Evolutionary conservation across 2,888 invertebrate species (phyloP), one percentile per base, ranked within the genome.

Genomic region (Agelastica alni): DNA sequence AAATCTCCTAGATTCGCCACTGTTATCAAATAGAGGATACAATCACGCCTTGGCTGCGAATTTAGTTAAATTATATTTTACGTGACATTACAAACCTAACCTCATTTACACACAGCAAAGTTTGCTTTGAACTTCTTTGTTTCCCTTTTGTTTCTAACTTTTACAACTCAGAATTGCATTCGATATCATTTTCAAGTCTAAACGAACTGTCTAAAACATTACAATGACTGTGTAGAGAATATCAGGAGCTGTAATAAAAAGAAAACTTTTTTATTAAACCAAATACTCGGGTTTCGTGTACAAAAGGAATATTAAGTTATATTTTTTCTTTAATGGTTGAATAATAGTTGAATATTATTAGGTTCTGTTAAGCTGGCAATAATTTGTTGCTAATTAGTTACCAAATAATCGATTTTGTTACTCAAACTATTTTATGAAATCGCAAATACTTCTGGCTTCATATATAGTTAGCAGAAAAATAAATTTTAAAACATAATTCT

Each of bases 61-160:
- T 63, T 61, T 55, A 34, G 41, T 51, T 51, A 47, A 53, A 59
- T 62, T 63, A 59, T 60, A 58, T 61, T 62, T 64, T 58, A 57
- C 60, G 60, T 64, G 61, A 64, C 60, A 57, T 45, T 54, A 54
- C 55, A 53, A 56, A 56, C 55, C 57, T 59, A 58, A 56, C 56
- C 46, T 57, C 61, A 53, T 58, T 59, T 54, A 31, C 48, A n/a
- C n/a, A 42, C 41, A 36, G 26, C 45, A 26, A 39, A 56, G 47
- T 54, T 58, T 56, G 46, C 56, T 55, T 47, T 48, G 43, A 43
- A 42, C 37, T 41, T 49, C 34, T 49, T 49, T 34, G 39, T 47
- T 31, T 43, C 18, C 18, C 22, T 26, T 42, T 42, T 28, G 42
- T 22, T 26, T 34, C 36, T n/a, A 16, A 16, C 13, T 37, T 45